A percentile compares a stretch with the other conserved stretches of the same genome.
Evolutionary conservation across 1,140 invertebrate genomes (phyloP).

Genomic region (Plectrocnemia conspersa): DNA sequence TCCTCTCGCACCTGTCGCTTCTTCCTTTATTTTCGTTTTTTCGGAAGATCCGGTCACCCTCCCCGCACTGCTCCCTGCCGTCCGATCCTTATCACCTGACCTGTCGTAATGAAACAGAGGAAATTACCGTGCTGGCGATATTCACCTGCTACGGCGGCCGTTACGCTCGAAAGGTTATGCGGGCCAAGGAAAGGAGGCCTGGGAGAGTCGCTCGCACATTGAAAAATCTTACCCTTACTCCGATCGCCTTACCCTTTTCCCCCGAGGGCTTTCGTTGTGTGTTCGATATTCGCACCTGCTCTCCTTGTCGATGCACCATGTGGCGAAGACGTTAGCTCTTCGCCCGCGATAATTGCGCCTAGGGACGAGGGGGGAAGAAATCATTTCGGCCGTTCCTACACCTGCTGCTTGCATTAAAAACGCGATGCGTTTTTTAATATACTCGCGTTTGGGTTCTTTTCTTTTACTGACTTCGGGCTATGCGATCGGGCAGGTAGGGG

Average conservation of each 20-base stretch:
- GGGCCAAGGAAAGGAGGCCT: conserved; percentile 9
- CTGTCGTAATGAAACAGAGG: conserved; percentile 22
- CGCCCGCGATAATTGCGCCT: conserved; percentile 19
- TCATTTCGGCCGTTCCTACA: conserved; percentile 23
- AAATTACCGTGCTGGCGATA: conserved; percentile 41
- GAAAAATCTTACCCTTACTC: conserved; percentile 14
- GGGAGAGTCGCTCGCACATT: neutral
- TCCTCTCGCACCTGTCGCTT: conserved; percentile 27
- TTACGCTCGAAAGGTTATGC: conserved; percentile 50
- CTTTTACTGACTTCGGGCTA: neutral
- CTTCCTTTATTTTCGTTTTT: conserved; percentile 21
- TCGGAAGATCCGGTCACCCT: conserved; percentile 32
- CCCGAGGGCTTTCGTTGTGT: conserved; percentile 13
- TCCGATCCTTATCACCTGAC: conserved; percentile 37
- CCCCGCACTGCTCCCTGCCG: conserved; percentile 41
- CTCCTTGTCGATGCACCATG: conserved; percentile 40
- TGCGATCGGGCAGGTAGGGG: conserved; percentile 20
- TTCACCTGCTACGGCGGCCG: conserved; percentile 50
- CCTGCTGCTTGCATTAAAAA: conserved; percentile 10
- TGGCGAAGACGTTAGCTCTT: conserved; percentile 50
- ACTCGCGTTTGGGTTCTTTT: conserved; percentile 15
- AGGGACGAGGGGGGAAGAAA: conserved; percentile 15
- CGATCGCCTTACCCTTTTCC: conserved; percentile 1
- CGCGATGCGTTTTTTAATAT: neutral
- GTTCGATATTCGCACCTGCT: conserved; percentile 26